Base-by-base conservation (phyloP, 2,113 vertebrate genomes). In the Sylvia atricapilla region DNA sequence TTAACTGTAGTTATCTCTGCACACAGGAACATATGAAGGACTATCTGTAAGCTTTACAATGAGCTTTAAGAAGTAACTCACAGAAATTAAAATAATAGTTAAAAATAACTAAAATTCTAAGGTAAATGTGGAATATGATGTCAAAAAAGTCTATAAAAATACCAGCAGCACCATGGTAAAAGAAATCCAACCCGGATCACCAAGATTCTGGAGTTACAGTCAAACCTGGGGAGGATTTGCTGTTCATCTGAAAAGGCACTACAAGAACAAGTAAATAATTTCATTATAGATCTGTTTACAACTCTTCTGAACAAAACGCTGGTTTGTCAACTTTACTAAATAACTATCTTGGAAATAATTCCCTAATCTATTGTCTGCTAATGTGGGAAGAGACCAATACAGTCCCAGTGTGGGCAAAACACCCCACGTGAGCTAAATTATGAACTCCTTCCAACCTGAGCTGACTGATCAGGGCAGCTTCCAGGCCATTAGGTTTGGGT, bases 381-480 rank as follows among this genome's bases (percentile, higher is more conserved):
- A n/a, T 19, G 7, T 0, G 6, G 47, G 19, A 59, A 73, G 33
- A 85, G 47, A 73, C 4, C 0, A 7, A 39, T 2, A n/a, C 1
- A 27, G 33, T 16, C 55, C 37, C 58, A 16, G 7, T 0, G 28
- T 10, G 10, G 33, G 41, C 75, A 53, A 39, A 64, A 11, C 33
- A 53, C 4, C 8, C 18, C 24, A 39, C 10, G 3, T 5, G 24
- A 81, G 20, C 60, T 69, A 12, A 55, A 44, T 5, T 8, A 1
- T 12, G 15, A 87, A 47, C 24, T n/a, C 53, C 81, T 76, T 70
- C 60, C 41, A 52, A 11, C 9, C 25, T 1, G 22, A 86, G 72
- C 59, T 30, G 11, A 13, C 31, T 53, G 11, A 74, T 16, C 30
- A 0, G 0, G 47, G 43, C 63, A 35, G 59, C 59, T 53, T 72